A percentile compares a stretch with the other conserved stretches of the same genome.
phyloP scores from a whole-genome alignment of 2,113 vertebrate species.

The Anarrhichthys ocellatus region DNA sequence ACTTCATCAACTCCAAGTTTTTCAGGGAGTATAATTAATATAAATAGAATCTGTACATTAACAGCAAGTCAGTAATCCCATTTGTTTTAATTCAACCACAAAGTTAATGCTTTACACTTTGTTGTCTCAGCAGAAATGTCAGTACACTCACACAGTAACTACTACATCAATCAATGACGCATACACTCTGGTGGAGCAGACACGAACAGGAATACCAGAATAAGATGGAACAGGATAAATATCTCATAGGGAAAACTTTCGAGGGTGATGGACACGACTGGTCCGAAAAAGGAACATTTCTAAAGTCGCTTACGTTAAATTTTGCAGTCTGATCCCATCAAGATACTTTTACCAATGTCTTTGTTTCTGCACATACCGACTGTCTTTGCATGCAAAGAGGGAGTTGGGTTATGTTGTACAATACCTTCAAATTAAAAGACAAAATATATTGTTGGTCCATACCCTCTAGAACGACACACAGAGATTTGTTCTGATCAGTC shows the following conservation, averaged over 20 bases:
- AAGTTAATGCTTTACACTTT: constrained; percentile 37
- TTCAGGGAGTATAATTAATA: constrained; percentile 30
- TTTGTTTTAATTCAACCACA: constrained; percentile 42
- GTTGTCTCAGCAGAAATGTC: constrained; percentile 52
- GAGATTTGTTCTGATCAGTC: neutral
- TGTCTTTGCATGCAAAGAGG: neutral
- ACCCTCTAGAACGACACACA: neutral
- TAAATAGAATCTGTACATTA: constrained; percentile 34
- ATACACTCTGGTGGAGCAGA: constrained; percentile 46
- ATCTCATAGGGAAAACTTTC: neutral
- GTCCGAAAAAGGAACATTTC: neutral
- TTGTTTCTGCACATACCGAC: no score
- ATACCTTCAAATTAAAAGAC: neutral
- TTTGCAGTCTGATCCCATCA: neutral
- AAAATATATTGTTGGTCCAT: neutral
- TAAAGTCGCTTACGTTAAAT: neutral
- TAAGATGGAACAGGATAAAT: constrained; percentile 15
- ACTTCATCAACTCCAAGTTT: constrained; percentile 34
- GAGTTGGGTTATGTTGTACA: neutral
- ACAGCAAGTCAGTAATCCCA: constrained; percentile 1
- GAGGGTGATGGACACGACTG: neutral
- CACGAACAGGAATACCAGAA: constrained; percentile 13
- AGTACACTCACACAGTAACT: constrained; percentile 27
- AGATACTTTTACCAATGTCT: neutral
- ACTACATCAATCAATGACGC: constrained; percentile 48